A percentile compares a stretch with the other conserved stretches of the same genome.
phyloP scores from a whole-genome alignment of 2,797 vertebrate genomes.

The Ciconia nigra region DNA sequence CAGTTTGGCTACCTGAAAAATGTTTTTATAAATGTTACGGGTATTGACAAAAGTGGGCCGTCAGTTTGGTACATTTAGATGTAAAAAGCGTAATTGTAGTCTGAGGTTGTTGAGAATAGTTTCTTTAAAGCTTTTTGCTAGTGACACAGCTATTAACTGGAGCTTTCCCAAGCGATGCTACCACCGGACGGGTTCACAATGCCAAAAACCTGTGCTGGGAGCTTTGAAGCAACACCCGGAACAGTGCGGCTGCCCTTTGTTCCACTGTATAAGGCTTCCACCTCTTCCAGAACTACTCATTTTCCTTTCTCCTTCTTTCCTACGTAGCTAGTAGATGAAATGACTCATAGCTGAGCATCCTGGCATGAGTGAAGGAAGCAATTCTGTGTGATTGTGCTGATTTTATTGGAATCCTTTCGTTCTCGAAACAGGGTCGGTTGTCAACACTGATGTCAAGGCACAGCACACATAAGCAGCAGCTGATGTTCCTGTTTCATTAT shows the following conservation, averaged over 20 bases:
- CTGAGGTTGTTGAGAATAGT: not conserved
- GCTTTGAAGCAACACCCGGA: not conserved
- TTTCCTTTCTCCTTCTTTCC: not conserved
- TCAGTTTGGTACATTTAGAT: not conserved
- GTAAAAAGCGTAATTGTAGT: not conserved
- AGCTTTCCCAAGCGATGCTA: not conserved
- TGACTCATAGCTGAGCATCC: not conserved
- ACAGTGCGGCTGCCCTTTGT: not conserved
- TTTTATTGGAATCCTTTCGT: not conserved
- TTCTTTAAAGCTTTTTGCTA: not conserved
- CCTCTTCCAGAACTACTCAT: not conserved
- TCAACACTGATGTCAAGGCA: not conserved
- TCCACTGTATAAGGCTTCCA: not conserved
- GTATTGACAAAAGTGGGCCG: not conserved
- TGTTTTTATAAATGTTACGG: not conserved
- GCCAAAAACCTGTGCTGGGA: not conserved
- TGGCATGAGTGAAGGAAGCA: fast-evolving
- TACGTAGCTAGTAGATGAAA: fast-evolving
- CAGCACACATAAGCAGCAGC: not conserved
- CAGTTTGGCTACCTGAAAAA: too few relatives aligned
- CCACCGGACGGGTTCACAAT: not conserved
- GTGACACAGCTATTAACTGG: not conserved
- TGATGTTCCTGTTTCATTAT: not conserved
- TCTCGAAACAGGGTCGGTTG: not conserved
- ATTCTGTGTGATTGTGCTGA: fast-evolving